phyloP scores from a whole-genome alignment of 1,140 invertebrate species.

The Drosophila quadrilineata region DNA sequence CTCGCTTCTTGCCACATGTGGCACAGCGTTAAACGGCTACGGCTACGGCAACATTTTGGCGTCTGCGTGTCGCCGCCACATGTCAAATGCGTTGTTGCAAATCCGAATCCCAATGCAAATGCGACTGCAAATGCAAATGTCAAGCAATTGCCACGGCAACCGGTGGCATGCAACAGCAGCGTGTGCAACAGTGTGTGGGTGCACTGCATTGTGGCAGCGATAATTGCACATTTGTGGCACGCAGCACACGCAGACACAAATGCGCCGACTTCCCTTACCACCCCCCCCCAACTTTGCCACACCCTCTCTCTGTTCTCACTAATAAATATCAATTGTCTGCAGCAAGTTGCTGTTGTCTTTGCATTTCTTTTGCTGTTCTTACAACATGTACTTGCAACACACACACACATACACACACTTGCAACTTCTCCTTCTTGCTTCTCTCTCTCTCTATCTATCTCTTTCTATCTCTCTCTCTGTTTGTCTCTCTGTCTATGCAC shows the following conservation, averaged over 20 bases:
- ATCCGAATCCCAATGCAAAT: background rate
- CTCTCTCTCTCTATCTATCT: too few relatives aligned
- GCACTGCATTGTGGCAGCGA: conserved; percentile 5
- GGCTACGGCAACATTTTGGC: too few relatives aligned
- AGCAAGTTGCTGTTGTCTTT: conserved; percentile 32
- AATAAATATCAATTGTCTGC: conserved; percentile 58
- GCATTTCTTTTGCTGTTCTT: conserved; percentile 43
- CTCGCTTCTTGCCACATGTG: conserved; percentile 28
- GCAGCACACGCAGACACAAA: too few relatives aligned
- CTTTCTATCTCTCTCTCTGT: too few relatives aligned
- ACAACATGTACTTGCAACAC: conserved; percentile 43
- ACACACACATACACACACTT: conserved; percentile 9
- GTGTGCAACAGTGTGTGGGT: background rate
- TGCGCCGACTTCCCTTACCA: background rate
- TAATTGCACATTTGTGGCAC: conserved; percentile 54
- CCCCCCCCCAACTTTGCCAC: conserved; percentile 2
- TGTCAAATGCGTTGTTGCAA: conserved; percentile 22
- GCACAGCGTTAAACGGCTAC: conserved; percentile 46
- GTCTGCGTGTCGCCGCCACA: conserved; percentile 32
- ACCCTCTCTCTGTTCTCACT: too few relatives aligned
- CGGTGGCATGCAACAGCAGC: background rate
- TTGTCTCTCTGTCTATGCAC: conserved; percentile 34
- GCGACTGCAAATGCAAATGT: conserved; percentile 24
- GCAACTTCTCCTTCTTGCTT: too few relatives aligned
- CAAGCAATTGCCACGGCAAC: background rate